Evolutionary conservation across 2,888 invertebrate species (phyloP).

Genomic region (Synanthedon tipuliformis): DNA sequence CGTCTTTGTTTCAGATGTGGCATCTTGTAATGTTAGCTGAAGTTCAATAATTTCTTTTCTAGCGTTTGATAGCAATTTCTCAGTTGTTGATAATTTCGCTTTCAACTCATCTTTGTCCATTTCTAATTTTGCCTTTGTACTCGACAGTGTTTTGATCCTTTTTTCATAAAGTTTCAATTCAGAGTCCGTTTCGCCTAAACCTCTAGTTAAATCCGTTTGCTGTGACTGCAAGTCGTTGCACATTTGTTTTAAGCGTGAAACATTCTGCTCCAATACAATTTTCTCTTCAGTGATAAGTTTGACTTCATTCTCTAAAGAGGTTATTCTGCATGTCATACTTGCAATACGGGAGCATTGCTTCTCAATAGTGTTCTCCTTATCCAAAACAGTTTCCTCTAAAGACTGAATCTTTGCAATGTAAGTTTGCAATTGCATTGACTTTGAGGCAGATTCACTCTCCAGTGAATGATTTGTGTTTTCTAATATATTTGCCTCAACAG

Average conservation of each 20-base stretch:
- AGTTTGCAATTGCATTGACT: conserved; percentile 69
- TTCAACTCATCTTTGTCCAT: conserved; percentile 72
- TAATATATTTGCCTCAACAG: conserved; percentile 80
- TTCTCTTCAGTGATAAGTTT: conserved; percentile 56
- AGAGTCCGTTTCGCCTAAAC: conserved; percentile 39
- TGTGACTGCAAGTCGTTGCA: conserved; percentile 46
- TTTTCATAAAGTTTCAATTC: conserved; percentile 59
- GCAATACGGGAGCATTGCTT: conserved; percentile 44
- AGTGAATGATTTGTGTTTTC: conserved; percentile 85
- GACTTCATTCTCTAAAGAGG: conserved; percentile 52
- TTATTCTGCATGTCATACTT: conserved; percentile 46
- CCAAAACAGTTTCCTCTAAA: conserved; percentile 73
- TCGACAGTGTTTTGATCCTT: conserved; percentile 56
- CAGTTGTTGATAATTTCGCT: conserved; percentile 68
- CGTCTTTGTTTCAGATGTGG: conserved; percentile 71
- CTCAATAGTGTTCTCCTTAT: conserved; percentile 55
- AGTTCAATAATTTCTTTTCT: conserved; percentile 76
- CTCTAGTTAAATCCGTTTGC: conserved; percentile 24
- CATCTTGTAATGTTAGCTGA: conserved; percentile 73
- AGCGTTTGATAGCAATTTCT: conserved; percentile 74
- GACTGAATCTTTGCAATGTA: conserved; percentile 62
- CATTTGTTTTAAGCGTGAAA: conserved; percentile 54
- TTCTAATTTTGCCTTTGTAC: conserved; percentile 73
- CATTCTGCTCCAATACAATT: conserved; percentile 49
- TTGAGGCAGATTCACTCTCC: conserved; percentile 80